Evolutionary conservation across 2,113 vertebrate genomes (phyloP), one percentile per base, ranked within the genome.

Genomic region (Ptilorrhoa leucosticta): DNA sequence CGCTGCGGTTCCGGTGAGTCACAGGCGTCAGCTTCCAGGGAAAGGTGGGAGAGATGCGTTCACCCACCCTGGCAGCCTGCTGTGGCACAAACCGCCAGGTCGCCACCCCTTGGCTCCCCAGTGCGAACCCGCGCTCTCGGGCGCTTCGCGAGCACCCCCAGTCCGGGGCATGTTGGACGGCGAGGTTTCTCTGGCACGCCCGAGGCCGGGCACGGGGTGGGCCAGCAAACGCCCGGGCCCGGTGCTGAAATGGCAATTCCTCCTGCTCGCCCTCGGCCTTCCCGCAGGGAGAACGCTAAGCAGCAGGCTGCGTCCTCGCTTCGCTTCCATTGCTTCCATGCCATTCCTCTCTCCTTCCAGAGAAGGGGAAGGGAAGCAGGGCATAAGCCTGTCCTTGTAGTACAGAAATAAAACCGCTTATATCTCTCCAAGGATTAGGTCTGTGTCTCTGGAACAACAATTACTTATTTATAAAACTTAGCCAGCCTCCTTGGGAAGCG

Each of bases 91-190:
- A 35, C 10, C 69, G 21, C 30, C 2, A 0, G 22, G 2, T 22
- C 21, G 1, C 5, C 53, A 0, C 6, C 13, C 27, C 33, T 11
- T 0, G 16, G 21, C 40, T 26, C 24, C 48, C 11, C 22, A 2
- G 31, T 1, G 2, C 3, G 0, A 16, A 1, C 48, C 21, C 2
- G 14, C 2, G 3, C 54, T 16, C 37, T 37, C 4, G 0, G 13
- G 14, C 3, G 0, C 11, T 16, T 8, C 6, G 31, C 69, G 9
- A 47, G 51, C 54, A 5, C 2, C 31, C 57, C 40, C 30, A 0
- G 19, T 0, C 15, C 7, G 26, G 12, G 15, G 4, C 1, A 4
- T 3, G 31, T 2, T 11, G 68, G 54, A 5, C 4, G 7, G 33
- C 0, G 3, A 48, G 26, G 31, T 35, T 48, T 7, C 40, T 23